Percentiles rank a stretch among this genome's conserved stretches.
Evolutionary conservation across 2,113 vertebrate species (phyloP).

Genomic region (Cichladusa arquata): DNA sequence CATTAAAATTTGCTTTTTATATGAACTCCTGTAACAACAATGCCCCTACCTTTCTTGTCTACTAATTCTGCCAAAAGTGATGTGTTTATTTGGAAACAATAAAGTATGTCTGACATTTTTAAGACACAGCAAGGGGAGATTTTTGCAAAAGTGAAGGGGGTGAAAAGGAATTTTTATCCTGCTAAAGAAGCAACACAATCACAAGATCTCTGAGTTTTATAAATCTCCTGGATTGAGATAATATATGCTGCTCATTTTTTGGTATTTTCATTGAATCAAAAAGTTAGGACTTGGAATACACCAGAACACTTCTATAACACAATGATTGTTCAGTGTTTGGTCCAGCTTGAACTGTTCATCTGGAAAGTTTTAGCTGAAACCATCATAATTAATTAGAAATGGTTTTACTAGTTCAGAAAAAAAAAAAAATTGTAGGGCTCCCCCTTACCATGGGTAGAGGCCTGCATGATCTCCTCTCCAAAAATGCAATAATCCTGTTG

Average conservation of each 20-base stretch:
- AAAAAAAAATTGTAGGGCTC: not conserved
- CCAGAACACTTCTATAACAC: not conserved
- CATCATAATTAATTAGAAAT: constrained; percentile 54
- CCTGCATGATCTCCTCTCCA: not conserved
- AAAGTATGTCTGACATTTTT: constrained; percentile 67
- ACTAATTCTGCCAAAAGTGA: constrained; percentile 70
- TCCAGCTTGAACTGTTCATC: constrained; percentile 12
- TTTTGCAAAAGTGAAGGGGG: constrained; percentile 20
- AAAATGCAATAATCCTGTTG: not conserved
- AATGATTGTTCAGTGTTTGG: not conserved
- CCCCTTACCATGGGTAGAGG: not conserved
- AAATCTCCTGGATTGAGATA: constrained; percentile 5
- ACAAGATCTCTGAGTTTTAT: not conserved
- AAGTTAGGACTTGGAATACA: not conserved
- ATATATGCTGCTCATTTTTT: not conserved
- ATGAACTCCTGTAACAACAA: constrained; percentile 64
- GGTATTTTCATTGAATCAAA: not conserved
- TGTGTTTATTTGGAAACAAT: constrained; percentile 63
- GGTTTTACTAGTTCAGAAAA: constrained; percentile 30
- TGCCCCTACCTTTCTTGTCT: constrained; percentile 54
- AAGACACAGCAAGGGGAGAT: constrained; percentile 15
- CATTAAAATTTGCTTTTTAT: constrained; percentile 65
- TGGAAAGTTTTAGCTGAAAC: constrained; percentile 42
- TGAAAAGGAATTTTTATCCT: constrained; percentile 35
- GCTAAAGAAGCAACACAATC: constrained; percentile 2